Percentiles rank a stretch among this genome's conserved stretches.
Evolutionary conservation across 2,113 vertebrate genomes (phyloP).

Genomic region (Sphyrna mokarran): DNA sequence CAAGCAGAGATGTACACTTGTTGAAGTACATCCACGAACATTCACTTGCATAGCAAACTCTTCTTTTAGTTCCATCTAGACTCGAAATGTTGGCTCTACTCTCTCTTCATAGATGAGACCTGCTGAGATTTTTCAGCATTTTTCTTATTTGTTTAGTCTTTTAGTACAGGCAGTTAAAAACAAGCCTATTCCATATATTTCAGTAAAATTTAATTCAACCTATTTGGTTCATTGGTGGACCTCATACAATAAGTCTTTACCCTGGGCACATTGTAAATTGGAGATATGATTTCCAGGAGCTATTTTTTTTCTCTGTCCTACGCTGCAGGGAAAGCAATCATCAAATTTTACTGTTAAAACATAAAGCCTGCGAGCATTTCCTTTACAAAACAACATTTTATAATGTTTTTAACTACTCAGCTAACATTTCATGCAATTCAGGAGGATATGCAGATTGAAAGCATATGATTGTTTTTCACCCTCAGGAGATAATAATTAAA

Average conservation of each 20-base stretch:
- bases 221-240: not conserved
- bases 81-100: too few species aligned
- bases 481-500: constrained; percentile 32
- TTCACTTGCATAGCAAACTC: not conserved
- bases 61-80: not conserved
- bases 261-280: not conserved
- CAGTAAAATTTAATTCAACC: not conserved
- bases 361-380: constrained; percentile 35
- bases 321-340: not conserved
- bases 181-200: not conserved
- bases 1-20: too few species aligned
- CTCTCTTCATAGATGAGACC: too few species aligned
- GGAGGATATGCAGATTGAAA: constrained; percentile 13
- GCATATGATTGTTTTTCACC: constrained; percentile 31
- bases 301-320: too few species aligned
- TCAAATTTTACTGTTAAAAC: constrained; percentile 26
- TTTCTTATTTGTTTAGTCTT: too few species aligned
- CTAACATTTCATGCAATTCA: constrained; percentile 22
- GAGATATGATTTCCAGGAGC: not conserved
- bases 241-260: not conserved
- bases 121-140: too few species aligned
- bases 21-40: too few species aligned
- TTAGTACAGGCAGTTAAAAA: not conserved
- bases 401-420: constrained; percentile 17
- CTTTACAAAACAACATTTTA: constrained; percentile 3